Base-by-base conservation (phyloP, 1,140 invertebrate species). In the Grapholita molesta region DNA sequence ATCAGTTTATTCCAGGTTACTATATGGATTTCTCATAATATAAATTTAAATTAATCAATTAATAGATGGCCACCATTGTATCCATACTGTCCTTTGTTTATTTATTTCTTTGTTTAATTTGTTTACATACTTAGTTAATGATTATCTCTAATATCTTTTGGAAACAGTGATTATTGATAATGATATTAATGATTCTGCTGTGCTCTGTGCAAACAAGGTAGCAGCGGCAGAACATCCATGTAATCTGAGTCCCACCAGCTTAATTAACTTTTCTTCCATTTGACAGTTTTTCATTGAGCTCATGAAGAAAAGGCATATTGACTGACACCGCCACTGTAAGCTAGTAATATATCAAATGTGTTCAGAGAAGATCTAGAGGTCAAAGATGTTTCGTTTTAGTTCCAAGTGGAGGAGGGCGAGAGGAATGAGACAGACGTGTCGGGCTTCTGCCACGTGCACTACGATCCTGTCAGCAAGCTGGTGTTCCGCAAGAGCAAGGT, bases 1-100 rank as follows among this genome's bases (percentile, higher is more conserved):
- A 74, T 86, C 12, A 87, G 86, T 74, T 64, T 88, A 15, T 88
- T 90, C 69, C 88, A 90, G 82, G 88, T 90, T 77, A 66, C 38
- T 28, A 25, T 21, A n/a, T 35, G 64, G 68, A 67, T 9, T 32
- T 53, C 66, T 57, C 53, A 21, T 70, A 33, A 11, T 52, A 52
- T 69, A 23, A 42, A n/a, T n/a, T n/a, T n/a, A n/a, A 4, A 42
- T 5, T 18, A 35, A 12, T 65, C 23, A 33, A 24, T 12, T 33
- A 1, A 1, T 32, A 64, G 18, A 23, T 52, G 28, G 28, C 42
- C 15, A 18, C 12, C 30, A 42, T 38, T 32, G 28, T 18, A 53
- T 48, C 11, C 6, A 33, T 35, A 12, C 9, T 12, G 12, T 1
- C 9, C 33, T 12, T 35, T 35, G 9, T 35, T n/a, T 35, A 35